phyloP scores from a whole-genome alignment of 2,797 vertebrate genomes.

The Telmatherina bonti region DNA sequence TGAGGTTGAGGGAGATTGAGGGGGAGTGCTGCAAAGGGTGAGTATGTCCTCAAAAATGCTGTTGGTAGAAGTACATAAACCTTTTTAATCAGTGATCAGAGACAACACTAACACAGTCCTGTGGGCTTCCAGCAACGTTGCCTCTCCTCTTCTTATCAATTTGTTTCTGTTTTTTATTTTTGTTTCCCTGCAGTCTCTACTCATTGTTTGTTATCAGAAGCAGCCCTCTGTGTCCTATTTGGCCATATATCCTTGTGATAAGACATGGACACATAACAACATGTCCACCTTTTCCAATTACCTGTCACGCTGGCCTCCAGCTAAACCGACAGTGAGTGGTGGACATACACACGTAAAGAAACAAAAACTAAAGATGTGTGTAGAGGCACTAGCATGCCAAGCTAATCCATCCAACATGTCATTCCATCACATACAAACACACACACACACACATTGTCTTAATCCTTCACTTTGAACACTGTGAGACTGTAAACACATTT shows the following conservation, averaged over 20 bases:
- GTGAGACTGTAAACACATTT: constrained; percentile 40
- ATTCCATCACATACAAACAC: constrained; percentile 21
- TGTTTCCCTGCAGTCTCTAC: constrained; percentile 37
- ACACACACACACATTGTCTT: constrained; percentile 26
- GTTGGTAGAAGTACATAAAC: constrained; percentile 73
- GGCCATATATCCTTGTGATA: constrained; percentile 63
- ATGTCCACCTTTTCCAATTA: constrained; percentile 45
- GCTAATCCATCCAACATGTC: constrained; percentile 56
- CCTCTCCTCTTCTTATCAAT: constrained; percentile 17
- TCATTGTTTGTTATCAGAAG: constrained; percentile 56
- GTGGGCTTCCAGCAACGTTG: constrained; percentile 49
- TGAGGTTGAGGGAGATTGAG: neutral
- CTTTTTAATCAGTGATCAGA: constrained; percentile 82
- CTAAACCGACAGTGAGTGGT: constrained; percentile 59
- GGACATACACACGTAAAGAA: constrained; percentile 32
- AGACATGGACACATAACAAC: constrained; percentile 48
- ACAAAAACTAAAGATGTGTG: constrained; percentile 29
- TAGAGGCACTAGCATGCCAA: constrained; percentile 39
- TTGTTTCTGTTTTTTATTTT: constrained; percentile 10
- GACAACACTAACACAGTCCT: constrained; percentile 57
- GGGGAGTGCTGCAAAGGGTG: constrained; percentile 28
- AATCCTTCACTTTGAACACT: constrained; percentile 42
- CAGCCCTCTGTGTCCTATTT: constrained; percentile 57
- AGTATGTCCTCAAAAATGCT: constrained; percentile 61
- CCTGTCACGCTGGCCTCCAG: constrained; percentile 51